Conservation (phyloP, 2,797 vertebrate genomes). For the Valencia hispanica region DNA sequence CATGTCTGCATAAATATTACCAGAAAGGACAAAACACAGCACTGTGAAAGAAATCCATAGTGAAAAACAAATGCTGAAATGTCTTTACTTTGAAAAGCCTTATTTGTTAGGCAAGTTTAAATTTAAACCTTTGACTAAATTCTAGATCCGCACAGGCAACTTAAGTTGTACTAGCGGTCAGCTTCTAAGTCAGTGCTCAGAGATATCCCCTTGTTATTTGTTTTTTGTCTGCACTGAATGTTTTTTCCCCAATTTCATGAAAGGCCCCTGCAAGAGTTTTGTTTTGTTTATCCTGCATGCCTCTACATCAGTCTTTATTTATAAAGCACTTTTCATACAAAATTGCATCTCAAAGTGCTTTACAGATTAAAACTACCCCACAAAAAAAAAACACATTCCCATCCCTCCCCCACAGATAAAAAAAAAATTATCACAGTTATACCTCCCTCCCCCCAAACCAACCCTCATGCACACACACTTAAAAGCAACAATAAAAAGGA, state of each 20-base stretch:
- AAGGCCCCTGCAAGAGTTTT: not conserved
- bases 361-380: too few species aligned
- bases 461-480: too few species aligned
- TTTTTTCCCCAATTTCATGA: too few species aligned
- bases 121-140: slow-evolving; percentile 24
- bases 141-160: slow-evolving; percentile 15
- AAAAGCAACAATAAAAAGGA: too few species aligned
- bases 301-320: too few species aligned
- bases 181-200: not conserved
- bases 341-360: too few species aligned
- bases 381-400: too few species aligned
- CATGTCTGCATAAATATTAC: slow-evolving; percentile 31
- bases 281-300: not conserved
- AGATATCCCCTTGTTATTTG: not conserved
- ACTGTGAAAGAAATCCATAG: slow-evolving; percentile 10
- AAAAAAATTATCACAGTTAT: too few species aligned
- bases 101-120: slow-evolving; percentile 19
- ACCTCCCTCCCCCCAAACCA: too few species aligned
- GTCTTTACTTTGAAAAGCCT: not conserved
- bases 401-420: too few species aligned
- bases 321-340: too few species aligned
- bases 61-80: not conserved
- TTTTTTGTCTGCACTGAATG: too few species aligned
- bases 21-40: slow-evolving; percentile 23
- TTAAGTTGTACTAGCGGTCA: not conserved